A percentile compares a stretch with the other conserved stretches of the same genome.
phyloP scores from a whole-genome alignment of 2,888 invertebrate species.

The Rhingia rostrata region DNA sequence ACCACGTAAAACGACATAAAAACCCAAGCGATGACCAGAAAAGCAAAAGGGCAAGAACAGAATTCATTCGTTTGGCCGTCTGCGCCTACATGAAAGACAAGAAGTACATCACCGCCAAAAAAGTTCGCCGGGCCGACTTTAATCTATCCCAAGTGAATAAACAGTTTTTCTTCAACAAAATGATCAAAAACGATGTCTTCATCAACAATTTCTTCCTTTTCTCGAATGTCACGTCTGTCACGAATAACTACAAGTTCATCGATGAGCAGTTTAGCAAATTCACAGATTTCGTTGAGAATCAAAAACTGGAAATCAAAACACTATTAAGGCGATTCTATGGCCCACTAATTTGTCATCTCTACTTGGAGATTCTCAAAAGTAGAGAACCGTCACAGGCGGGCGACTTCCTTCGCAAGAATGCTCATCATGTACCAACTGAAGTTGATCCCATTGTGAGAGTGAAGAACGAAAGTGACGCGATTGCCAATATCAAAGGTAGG shows the following conservation, averaged over 20 bases:
- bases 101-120: constrained; percentile 80
- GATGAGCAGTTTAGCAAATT: constrained; percentile 89
- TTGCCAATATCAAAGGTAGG: constrained; percentile 78
- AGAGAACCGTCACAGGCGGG: constrained; percentile 88
- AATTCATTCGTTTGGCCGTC: constrained; percentile 56
- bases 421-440: constrained; percentile 79
- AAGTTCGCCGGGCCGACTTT: constrained; percentile 85
- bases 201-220: constrained; percentile 90
- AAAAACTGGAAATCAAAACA: constrained; percentile 86
- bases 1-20: constrained; percentile 48
- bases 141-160: constrained; percentile 86
- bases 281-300: constrained; percentile 87
- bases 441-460: constrained; percentile 76
- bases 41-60: constrained; percentile 45
- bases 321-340: constrained; percentile 89
- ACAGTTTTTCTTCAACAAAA: constrained; percentile 88
- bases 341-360: constrained; percentile 93
- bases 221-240: constrained; percentile 86
- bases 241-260: constrained; percentile 88
- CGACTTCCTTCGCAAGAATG: constrained; percentile 85
- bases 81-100: constrained; percentile 61
- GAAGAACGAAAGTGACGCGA: constrained; percentile 75
- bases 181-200: constrained; percentile 89
- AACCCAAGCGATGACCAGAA: constrained; percentile 48
- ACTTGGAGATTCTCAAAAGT: constrained; percentile 90